Base-by-base conservation (phyloP, 2,113 vertebrate genomes). In the Bombycilla garrulus region DNA sequence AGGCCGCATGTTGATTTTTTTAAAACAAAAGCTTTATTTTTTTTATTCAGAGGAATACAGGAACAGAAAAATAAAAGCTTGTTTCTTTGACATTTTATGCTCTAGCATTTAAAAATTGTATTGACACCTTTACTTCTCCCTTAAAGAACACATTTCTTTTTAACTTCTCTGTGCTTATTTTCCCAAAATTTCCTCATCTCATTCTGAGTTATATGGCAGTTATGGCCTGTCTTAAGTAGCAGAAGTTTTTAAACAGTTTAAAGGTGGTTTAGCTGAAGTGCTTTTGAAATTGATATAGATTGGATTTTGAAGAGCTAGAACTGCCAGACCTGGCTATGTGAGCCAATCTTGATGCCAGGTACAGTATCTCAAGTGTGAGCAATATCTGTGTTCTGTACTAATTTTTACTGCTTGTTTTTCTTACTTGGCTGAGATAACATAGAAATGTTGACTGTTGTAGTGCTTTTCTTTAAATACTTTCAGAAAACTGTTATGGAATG, bases 1-100 rank as follows among this genome's bases (percentile, higher is more conserved):
- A 97, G 96, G 96, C 96, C 94, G 91, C 91, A 38, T 44, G 76
- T 92, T 86, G 50, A 54, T 47, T 70, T 72, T 29, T 78, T 80
- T 89, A 28, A 74, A 90, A 92, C 25, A 61, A 82, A 95, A 96
- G 45, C 7, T 77, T 64, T 56, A 8, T 13, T 35, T 56, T 78
- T 92, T 83, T 93, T 50, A 89, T 60, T 79, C 44, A 66, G 60
- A 94, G 72, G 65, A 92, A 81, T 47, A 86, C 10, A 76, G 70
- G 93, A 91, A 81, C 47, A 66, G 15, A 62, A 87, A 91, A 88
- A 73, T 51, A 86, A 79, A 57, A 50, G 25, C 25, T 88, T 86
- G 51, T 74, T 87, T 54, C 47, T 86, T 73, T 81, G 76, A 83
- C 24, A 48, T 62, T 88, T 78, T 94, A 81, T 90, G 64, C n/a